These are phyloP conservation scores for Felis chaus DNA, from an alignment of 2,113 vertebrate species.

Conservation along the genomic window DNA sequence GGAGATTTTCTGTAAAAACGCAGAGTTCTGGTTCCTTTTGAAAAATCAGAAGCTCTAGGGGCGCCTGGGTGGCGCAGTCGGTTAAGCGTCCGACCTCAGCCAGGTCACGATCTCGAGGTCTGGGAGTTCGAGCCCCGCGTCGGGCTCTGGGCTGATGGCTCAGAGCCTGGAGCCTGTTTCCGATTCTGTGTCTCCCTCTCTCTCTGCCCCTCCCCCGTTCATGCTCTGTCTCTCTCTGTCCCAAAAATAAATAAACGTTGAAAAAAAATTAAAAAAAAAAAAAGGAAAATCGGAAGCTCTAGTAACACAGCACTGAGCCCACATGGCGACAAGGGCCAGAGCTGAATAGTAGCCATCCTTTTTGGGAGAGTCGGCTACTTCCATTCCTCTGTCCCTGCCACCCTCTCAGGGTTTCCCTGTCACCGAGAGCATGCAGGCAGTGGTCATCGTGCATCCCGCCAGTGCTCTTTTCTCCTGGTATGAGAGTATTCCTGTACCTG, in stretches of 20 bases:
- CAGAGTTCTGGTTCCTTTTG: not conserved
- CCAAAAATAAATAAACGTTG: too few species aligned
- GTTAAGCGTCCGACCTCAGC: too few species aligned
- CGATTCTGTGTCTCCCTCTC: too few species aligned
- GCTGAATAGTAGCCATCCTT: accelerated
- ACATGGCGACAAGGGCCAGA: not conserved
- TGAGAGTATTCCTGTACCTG: not conserved
- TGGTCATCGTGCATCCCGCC: not conserved
- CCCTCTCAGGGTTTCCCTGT: accelerated
- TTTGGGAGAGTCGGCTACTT: too few species aligned
- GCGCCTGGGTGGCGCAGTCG: too few species aligned
- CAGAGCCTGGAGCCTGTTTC: too few species aligned
- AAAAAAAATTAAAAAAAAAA: too few species aligned
- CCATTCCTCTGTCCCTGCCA: not conserved
- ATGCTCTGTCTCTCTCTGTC: too few species aligned
- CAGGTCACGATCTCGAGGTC: too few species aligned
- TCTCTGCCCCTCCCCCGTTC: too few species aligned
- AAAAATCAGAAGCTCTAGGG: not conserved
- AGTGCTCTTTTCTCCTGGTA: not conserved
- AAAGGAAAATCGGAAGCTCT: not conserved
- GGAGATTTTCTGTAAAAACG: not conserved
- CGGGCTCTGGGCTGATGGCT: too few species aligned
- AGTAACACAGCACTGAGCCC: not conserved
- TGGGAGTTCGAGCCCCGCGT: too few species aligned
- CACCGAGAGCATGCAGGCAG: accelerated